Evolutionary conservation across 2,113 vertebrate species (phyloP).

Genomic region (Hepsetus odoe): DNA sequence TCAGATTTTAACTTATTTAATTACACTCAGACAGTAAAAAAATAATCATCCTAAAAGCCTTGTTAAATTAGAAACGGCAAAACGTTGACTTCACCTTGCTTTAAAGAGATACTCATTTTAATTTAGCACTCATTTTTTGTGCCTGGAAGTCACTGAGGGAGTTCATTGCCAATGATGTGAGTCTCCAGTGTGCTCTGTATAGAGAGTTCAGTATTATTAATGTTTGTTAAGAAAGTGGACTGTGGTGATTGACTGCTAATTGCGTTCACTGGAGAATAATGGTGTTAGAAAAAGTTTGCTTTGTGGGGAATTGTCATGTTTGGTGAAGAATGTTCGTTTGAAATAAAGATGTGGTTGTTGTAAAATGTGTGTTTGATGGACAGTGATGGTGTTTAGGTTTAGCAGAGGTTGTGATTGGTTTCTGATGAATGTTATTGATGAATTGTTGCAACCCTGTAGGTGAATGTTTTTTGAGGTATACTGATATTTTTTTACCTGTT

Average conservation of each 20-base stretch:
- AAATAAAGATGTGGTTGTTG: no score
- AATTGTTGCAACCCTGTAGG: neutral
- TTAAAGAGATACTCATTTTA: neutral
- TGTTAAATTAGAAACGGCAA: neutral
- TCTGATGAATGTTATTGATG: neutral
- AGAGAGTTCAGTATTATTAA: neutral
- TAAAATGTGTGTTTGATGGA: neutral
- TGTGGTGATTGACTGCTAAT: neutral
- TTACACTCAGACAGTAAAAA: neutral
- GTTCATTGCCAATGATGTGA: neutral
- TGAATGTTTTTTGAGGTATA: neutral
- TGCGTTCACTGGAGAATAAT: neutral
- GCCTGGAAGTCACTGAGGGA: neutral
- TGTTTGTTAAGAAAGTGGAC: neutral
- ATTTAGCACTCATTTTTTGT: neutral
- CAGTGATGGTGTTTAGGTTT: no score
- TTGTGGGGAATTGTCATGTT: neutral
- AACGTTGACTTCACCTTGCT: neutral
- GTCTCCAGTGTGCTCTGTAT: neutral
- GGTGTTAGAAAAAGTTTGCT: no score
- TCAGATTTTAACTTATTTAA: neutral
- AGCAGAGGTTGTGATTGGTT: no score
- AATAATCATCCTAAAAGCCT: neutral
- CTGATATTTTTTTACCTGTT: constrained; percentile 77
- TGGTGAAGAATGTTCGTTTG: neutral